Percentiles rank a stretch among this genome's conserved stretches.
phyloP scores from a whole-genome alignment of 2,113 vertebrate genomes.

The Phrynosoma blainvillii region DNA sequence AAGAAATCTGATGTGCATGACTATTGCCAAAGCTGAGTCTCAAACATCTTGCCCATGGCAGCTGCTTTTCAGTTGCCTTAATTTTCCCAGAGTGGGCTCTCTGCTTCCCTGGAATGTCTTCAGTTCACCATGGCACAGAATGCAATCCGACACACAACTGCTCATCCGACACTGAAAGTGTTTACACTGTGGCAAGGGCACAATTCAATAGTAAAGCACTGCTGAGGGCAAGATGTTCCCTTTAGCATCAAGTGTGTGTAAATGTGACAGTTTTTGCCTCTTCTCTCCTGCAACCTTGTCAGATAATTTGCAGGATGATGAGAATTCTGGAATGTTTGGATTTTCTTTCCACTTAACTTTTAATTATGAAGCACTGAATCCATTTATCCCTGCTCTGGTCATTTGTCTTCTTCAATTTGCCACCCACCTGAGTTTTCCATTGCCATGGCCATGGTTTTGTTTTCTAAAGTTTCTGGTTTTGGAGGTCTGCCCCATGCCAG shows the following conservation, averaged over 20 bases:
- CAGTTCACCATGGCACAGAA: not conserved
- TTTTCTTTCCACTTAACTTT: not conserved
- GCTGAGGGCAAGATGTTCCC: constrained; percentile 39
- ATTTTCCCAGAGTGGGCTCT: not conserved
- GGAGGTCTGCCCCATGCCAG: no score
- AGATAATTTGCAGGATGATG: constrained; percentile 27
- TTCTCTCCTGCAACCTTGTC: constrained; percentile 17
- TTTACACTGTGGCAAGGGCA: not conserved
- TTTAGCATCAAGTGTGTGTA: constrained; percentile 32
- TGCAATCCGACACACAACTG: not conserved
- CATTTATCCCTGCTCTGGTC: not conserved
- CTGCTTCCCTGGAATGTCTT: not conserved
- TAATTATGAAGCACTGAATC: not conserved
- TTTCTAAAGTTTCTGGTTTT: not conserved
- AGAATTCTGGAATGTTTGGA: constrained; percentile 35
- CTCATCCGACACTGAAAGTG: not conserved
- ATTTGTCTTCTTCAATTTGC: not conserved
- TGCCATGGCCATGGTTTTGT: not conserved
- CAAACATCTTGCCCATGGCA: not conserved
- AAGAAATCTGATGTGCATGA: not conserved
- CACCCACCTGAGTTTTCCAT: not conserved
- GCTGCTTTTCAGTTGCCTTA: not conserved
- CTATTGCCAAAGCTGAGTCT: not conserved
- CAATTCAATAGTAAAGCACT: constrained; percentile 24
- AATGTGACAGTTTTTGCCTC: constrained; percentile 43